A percentile compares a stretch with the other conserved stretches of the same genome.
Evolutionary conservation across 2,888 invertebrate genomes (phyloP).

Genomic region (Seira ritae): DNA sequence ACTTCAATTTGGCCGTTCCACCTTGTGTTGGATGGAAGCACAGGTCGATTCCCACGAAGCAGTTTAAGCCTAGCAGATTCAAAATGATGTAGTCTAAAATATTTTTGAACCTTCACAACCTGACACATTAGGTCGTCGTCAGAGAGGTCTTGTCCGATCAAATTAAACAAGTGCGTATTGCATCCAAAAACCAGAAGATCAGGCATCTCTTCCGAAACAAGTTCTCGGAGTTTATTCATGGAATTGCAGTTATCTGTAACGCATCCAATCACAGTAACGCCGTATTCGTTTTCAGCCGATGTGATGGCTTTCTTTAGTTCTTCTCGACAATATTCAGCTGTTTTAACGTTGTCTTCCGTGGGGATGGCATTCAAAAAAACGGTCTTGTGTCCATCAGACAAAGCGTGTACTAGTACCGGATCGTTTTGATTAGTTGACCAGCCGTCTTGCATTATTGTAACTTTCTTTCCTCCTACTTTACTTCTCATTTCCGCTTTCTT

Average conservation of each 20-base stretch:
- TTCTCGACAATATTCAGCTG: slow-evolving; percentile 26
- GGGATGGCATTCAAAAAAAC: slow-evolving; percentile 34
- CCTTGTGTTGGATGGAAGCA: slow-evolving; percentile 24
- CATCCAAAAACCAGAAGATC: slow-evolving; percentile 42
- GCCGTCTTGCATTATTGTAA: slow-evolving; percentile 51
- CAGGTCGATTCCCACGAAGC: slow-evolving; percentile 18
- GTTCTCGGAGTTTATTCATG: slow-evolving; percentile 11
- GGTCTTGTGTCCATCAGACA: slow-evolving; percentile 10
- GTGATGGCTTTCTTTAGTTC: slow-evolving; percentile 3
- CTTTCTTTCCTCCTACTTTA: slow-evolving; percentile 30
- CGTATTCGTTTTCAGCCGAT: neutral
- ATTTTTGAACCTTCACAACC: slow-evolving; percentile 36
- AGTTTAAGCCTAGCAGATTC: neutral
- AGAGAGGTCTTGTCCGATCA: slow-evolving; percentile 35
- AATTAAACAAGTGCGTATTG: slow-evolving; percentile 41
- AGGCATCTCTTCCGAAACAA: neutral
- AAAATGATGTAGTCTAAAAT: slow-evolving; percentile 51
- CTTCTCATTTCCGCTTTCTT: no score
- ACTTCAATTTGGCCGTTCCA: slow-evolving; percentile 37
- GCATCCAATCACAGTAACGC: slow-evolving; percentile 27
- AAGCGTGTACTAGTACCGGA: slow-evolving; percentile 50
- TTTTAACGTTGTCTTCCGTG: slow-evolving; percentile 23
- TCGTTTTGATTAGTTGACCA: slow-evolving; percentile 52
- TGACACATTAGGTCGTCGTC: neutral
- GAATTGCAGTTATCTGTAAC: slow-evolving; percentile 48